Base-by-base conservation (phyloP, 1,140 invertebrate species). In the Cephus cinctus region DNA sequence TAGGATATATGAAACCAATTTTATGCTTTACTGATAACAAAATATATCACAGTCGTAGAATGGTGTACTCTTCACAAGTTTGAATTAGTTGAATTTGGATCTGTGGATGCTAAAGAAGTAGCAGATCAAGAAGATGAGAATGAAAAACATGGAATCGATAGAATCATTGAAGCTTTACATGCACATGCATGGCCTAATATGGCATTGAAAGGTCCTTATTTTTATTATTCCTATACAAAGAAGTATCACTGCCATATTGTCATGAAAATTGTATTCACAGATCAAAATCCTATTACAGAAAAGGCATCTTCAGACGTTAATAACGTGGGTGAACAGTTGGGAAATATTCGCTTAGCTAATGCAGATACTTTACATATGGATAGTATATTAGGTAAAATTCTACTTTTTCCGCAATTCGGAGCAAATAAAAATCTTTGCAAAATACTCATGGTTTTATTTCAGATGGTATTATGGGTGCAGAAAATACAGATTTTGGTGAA, bases 121-220 rank as follows among this genome's bases (percentile, higher is more conserved):
- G 72, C 79, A 40, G 69, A 75, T 43, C 71, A 76, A 54, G 77
- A 75, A 59, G 77, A 78, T 46, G 76, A 81, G 34, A 76, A 81
- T 66, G 82, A 84, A 61, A 85, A 83, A 56, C 79, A 80, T 58
- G 88, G 88, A 16, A 81, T 87, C 11, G 80, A 83, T 9, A 79
- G 89, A 71, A 79, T 92, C n/a, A 75, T 85, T 15, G 86, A 90
- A 77, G 86, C 86, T 52, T 69, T 91, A 19, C 81, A 89, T 69
- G 84, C 88, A 48, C 85, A 90, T 67, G 80, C 81, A 27, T 92
- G 89, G 89, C 81, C 88, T 34, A 89, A 89, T 67, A 75, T 90
- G 31, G 69, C 68, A 31, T 77, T 88, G 60, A 89, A 89, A 83
- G 79, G 83, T 82, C 14, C 20, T 19, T 9, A 4, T 20, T 43